Evolutionary conservation across 2,797 vertebrate genomes (phyloP).

Genomic region (Cyclura pinguis): DNA sequence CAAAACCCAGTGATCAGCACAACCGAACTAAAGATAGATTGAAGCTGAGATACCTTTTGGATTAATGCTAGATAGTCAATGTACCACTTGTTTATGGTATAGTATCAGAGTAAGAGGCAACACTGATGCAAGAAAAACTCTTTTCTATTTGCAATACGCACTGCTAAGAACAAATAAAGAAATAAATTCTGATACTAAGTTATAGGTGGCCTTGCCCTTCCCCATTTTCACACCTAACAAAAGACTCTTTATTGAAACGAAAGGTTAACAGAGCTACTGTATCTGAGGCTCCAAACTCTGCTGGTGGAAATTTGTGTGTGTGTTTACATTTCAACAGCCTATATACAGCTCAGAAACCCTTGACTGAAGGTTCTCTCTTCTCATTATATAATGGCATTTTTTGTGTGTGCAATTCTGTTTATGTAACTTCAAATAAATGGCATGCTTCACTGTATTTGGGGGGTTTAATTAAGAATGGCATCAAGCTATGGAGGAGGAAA

Average conservation of each 20-base stretch:
- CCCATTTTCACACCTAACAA: conserved; percentile 77
- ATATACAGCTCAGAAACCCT: conserved; percentile 77
- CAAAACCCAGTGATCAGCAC: not conserved
- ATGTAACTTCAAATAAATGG: conserved; percentile 65
- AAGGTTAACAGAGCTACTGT: conserved; percentile 78
- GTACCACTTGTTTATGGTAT: not conserved
- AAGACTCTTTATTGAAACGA: conserved; percentile 79
- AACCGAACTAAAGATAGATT: not conserved
- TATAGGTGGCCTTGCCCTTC: conserved; percentile 78
- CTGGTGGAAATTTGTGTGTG: conserved; percentile 77
- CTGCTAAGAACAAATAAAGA: not conserved
- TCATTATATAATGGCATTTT: conserved; percentile 79
- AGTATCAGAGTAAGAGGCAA: not conserved
- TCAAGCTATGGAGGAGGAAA: conserved; percentile 59
- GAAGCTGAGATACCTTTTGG: not conserved
- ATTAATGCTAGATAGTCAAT: not conserved
- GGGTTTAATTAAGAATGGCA: conserved; percentile 17
- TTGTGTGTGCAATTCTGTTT: conserved; percentile 77
- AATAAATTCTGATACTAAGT: conserved; percentile 5
- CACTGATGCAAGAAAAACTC: no score
- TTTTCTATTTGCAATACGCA: not conserved
- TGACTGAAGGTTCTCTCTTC: conserved; percentile 79
- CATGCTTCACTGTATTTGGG: conserved; percentile 12
- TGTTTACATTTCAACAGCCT: conserved; percentile 81
- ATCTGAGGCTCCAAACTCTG: conserved; percentile 74